Base-by-base conservation (phyloP, 2,888 invertebrate species). In the Phortica okadai region DNA sequence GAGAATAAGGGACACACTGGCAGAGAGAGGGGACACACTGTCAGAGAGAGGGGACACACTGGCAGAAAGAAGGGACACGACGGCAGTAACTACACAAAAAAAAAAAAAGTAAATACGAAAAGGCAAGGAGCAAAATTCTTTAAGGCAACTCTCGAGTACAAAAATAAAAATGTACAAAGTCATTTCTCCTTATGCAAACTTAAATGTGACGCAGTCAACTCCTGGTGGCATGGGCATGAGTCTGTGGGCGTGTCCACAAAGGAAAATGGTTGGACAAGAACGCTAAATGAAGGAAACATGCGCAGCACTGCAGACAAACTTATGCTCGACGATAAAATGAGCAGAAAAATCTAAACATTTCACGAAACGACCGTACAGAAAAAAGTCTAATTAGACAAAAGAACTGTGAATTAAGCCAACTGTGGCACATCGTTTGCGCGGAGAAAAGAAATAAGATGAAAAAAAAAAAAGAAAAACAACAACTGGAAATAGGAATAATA, bases 181-280 rank as follows among this genome's bases (percentile, higher is more conserved):
- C 33, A 33, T 33, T 33, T 33, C 33, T 33, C 33, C 33, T 33
- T 33, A 33, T 33, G 33, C 33, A 33, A 33, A 33, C 33, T 33
- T 33, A 33, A 33, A 33, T 33, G 33, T 33, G 33, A 33, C 33
- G 33, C 33, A 33, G 33, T 33, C 33, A 33, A 33, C 33, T 33
- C 33, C 33, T 33, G 33, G 33, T 33, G 33, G 33, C 33, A 33
- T 33, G 33, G 33, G 33, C 33, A 33, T 33, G 33, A 33, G 14
- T 8, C 50, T 16, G 62, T 62, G 62, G 62, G 62, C 25, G 62
- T 62, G 62, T 62, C 62, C 62, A 21, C 25, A 25, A 56, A 56
- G 2, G 16, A 56, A 16, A 56, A 56, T 62, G 62, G 25, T 62
- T 8, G 25, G n/a, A 21, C 8, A 50, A 50, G 50, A 6, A 50